Evolutionary conservation across 2,797 vertebrate genomes (phyloP), one percentile per base, ranked within the genome.

Genomic region (Yasuhikotakia modesta): DNA sequence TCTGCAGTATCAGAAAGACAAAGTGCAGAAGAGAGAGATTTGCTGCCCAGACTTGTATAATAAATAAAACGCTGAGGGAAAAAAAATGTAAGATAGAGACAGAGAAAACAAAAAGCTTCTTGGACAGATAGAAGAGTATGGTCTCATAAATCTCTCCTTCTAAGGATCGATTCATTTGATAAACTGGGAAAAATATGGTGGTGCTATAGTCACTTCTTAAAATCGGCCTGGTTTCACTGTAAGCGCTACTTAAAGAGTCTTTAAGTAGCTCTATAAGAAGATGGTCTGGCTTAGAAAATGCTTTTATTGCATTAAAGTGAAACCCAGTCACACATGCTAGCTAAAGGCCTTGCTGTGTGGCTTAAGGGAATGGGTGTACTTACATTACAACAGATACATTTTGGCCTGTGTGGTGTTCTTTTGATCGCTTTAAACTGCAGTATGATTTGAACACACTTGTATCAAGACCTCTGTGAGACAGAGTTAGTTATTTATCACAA

Each of bases 141-240:
- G 52, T 24, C 63, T 71, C 60, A 67, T 76, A 68, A 76, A 74
- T 75, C 57, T 72, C 74, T 67, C 58, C 50, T 53, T 76, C 45
- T 13, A 13, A 24, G 69, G 70, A 80, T 82, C 78, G 24, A 82
- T 82, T 69, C 67, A 76, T 80, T 76, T 79, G 82, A 85, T 84
- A 84, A 82, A 82, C 35, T 22, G 60, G 65, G 35, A 52, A 73
- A 84, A 82, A 76, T 64, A 66, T 64, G 67, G 21, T 63, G 24
- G 14, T 27, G 67, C 57, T 24, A 27, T 27, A 69, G 67, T 61
- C 39, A 57, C 50, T 78, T 76, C 68, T 61, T 70, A 57, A 68
- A 73, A 79, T 81, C 76, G 69, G 77, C 64, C 70, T 19, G 68
- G 27, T 78, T 70, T 77, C 70, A 67, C 46, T 50, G 61, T 57